Evolutionary conservation across 1,140 invertebrate genomes (phyloP), one percentile per base, ranked within the genome.

Genomic region (Sesamia nonagrioides): DNA sequence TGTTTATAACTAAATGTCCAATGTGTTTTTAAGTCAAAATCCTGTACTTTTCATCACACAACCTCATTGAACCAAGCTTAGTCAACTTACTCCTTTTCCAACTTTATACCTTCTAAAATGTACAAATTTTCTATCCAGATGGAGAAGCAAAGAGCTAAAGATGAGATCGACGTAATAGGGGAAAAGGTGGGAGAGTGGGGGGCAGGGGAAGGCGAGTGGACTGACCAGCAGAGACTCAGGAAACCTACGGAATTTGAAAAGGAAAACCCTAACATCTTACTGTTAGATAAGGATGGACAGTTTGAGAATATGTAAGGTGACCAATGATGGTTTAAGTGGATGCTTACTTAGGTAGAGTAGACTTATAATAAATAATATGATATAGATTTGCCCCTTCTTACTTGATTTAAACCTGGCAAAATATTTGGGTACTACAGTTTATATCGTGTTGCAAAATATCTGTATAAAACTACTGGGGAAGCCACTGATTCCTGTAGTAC

Each of bases 221-320:
- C 97, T 27, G 96, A 97, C 87, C 96, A 96, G 82, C 96, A 97
- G 87, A 91, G 97, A 52, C 94, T 95, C 63, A 93, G 97, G 81
- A 96, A 97, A 81, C 97, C 97, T 13, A 97, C 97, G 5, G 96
- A 97, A 63, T 97, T 97, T 85, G 97, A 97, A 91, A 97, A 96
- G 84, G 97, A 97, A 91, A 97, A 97, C 95, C 97, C 97, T 9
- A 97, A 97, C 90, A 97, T 97, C 88, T 95, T 97, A 3, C 96
- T 97, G 96, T 91, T 97, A 60, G 97, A 97, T 89, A 96, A 96
- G 69, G 97, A 97, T 84, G 97, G 96, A 45, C 96, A 97, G 93
- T 97, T 97, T 92, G 95, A 97, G 90, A 97, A 97, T 89, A 97
- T 97, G 97, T 97, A 95, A 72, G 18, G 40, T 2, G 33, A 33